Base-by-base conservation (phyloP, 2,888 invertebrate genomes). In the Cenopis cana region DNA sequence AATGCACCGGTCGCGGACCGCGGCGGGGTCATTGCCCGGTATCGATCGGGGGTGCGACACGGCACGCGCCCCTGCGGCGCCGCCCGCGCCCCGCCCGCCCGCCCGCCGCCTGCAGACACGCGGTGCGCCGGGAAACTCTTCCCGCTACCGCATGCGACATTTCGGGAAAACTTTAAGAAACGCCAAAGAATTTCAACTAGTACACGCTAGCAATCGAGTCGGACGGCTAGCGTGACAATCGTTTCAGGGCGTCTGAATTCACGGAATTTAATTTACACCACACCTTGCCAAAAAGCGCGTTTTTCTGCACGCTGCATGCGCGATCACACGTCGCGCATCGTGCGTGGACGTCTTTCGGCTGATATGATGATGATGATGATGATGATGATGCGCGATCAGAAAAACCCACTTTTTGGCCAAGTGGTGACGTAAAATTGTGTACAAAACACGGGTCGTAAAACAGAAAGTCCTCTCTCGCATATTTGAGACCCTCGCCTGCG, bases 21-120 rank as follows among this genome's bases (percentile, higher is more conserved):
- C 85, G 80, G 79, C 86, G 89, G 85, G 93, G 90, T 93, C 92
- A 87, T 89, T 88, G 92, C 87, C 92, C 92, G 90, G 82, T 91
- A 93, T 93, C 92, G 93, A 93, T 90, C 93, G 86, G 88, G 78
- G 81, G 88, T 85, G 87, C 85, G 85, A 82, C 85, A 80, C 82
- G 80, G 78, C 81, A 81, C 83, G 83, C 87, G 85, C 86, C 87
- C 85, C 86, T 81, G 84, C 85, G 85, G 85, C 85, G 85, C 86
- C 87, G 84, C 89, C 84, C 86, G 83, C 79, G 77, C 76, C 75
- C 75, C 76, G 69, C 79, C 69, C 77, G 79, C 75, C 75, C 76
- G 69, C 79, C 69, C 77, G 79, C 78, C 77, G 76, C 81, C 75
- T 81, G 77, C 81, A 77, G 80, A 81, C 82, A 81, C 84, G 82